phyloP scores from a whole-genome alignment of 2,888 invertebrate species.

The Cremastinae sp. region DNA sequence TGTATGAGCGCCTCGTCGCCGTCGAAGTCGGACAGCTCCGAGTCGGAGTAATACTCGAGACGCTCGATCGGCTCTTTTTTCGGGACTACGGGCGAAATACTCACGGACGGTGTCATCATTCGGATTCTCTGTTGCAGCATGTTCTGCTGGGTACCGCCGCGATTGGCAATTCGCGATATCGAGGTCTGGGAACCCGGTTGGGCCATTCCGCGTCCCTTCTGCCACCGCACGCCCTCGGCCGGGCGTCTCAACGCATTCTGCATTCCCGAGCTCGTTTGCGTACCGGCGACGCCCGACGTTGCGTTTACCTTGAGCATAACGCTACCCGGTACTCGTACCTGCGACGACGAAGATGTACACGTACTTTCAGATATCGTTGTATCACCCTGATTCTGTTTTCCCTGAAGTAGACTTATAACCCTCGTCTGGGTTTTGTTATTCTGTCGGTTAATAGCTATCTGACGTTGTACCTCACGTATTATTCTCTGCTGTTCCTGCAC shows the following conservation, averaged over 20 bases:
- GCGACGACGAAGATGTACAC: constrained; percentile 69
- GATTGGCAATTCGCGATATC: constrained; percentile 75
- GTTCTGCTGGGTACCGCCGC: constrained; percentile 62
- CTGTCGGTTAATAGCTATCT: constrained; percentile 88
- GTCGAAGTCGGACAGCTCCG: constrained; percentile 77
- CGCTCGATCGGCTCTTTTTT: constrained; percentile 77
- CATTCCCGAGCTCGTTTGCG: constrained; percentile 62
- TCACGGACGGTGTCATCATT: constrained; percentile 82
- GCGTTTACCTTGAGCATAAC: constrained; percentile 78
- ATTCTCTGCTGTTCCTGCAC: constrained; percentile 93
- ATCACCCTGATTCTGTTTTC: constrained; percentile 81
- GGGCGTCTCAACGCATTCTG: constrained; percentile 73
- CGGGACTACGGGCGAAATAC: constrained; percentile 81
- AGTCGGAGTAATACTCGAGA: constrained; percentile 77
- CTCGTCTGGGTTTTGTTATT: constrained; percentile 86
- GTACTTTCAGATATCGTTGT: constrained; percentile 75
- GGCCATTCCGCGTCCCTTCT: constrained; percentile 72
- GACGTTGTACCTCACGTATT: constrained; percentile 90
- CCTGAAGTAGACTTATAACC: constrained; percentile 88
- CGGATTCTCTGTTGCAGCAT: constrained; percentile 76
- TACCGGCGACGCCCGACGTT: constrained; percentile 65
- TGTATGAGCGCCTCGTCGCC: constrained; percentile 69
- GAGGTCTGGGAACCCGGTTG: constrained; percentile 74
- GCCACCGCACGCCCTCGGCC: constrained; percentile 76
- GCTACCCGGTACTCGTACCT: constrained; percentile 77